These are phyloP conservation scores for Pollenia amentaria DNA, from an alignment of 2,888 invertebrate species.

Conservation along the genomic window DNA sequence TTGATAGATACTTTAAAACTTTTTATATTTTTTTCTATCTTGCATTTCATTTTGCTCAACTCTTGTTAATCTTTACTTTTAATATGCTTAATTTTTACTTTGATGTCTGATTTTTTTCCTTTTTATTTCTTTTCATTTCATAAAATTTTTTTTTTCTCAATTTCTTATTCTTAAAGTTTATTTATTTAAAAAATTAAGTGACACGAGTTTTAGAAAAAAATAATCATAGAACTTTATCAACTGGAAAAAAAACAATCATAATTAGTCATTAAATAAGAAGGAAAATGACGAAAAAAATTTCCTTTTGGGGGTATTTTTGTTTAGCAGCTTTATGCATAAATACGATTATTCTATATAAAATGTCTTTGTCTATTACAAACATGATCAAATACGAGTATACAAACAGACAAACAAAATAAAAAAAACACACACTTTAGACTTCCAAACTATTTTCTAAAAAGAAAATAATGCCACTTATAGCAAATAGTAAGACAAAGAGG, in stretches of 20 bases:
- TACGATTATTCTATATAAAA: not conserved
- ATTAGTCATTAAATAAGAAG: slow-evolving; percentile 58
- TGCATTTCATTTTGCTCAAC: slow-evolving; percentile 14
- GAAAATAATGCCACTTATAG: slow-evolving; percentile 17
- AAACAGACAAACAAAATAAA: not conserved
- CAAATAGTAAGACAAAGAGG: not conserved
- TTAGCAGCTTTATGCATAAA: not conserved
- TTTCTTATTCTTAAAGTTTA: slow-evolving; percentile 54
- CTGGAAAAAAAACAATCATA: slow-evolving; percentile 44
- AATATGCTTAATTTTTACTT: slow-evolving; percentile 71
- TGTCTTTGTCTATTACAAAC: slow-evolving; percentile 19
- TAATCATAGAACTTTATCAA: slow-evolving; percentile 36
- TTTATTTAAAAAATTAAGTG: slow-evolving; percentile 68
- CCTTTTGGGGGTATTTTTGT: not conserved
- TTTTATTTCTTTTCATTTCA: slow-evolving; percentile 5
- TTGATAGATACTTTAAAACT: slow-evolving; percentile 3
- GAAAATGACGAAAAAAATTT: slow-evolving; percentile 32
- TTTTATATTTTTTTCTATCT: slow-evolving; percentile 20
- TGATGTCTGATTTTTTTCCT: slow-evolving; percentile 65
- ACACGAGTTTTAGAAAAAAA: slow-evolving; percentile 50
- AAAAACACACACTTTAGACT: slow-evolving; percentile 29
- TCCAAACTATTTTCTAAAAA: slow-evolving; percentile 44
- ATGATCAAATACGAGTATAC: not conserved
- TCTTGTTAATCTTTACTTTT: slow-evolving; percentile 71
- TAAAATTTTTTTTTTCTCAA: slow-evolving; percentile 8